Percentiles rank a stretch among this genome's conserved stretches.
Evolutionary conservation across 2,888 invertebrate genomes (phyloP).

Genomic region (Watsonalla binaria): DNA sequence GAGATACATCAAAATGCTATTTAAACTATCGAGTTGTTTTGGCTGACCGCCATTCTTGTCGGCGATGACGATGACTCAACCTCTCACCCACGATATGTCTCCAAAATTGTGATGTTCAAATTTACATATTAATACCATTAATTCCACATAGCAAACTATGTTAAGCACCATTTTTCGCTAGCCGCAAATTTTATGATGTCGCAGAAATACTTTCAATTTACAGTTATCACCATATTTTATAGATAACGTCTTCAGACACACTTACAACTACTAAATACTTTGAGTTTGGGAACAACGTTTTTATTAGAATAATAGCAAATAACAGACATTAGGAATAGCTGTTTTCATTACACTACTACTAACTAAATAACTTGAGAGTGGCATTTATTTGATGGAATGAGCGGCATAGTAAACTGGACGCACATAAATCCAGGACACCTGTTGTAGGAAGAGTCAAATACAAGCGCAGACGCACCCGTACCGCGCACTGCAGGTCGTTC

Average conservation of each 20-base stretch:
- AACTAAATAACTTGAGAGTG: neutral
- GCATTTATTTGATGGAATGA: conserved; percentile 7
- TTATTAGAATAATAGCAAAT: too few species aligned
- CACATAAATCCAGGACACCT: conserved; percentile 43
- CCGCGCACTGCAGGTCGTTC: conserved; percentile 49
- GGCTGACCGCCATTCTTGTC: conserved; percentile 41
- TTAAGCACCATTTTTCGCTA: conserved; percentile 19
- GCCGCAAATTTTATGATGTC: conserved; percentile 19
- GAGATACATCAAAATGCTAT: too few species aligned
- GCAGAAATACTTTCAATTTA: conserved; percentile 23
- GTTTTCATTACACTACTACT: too few species aligned
- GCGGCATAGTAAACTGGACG: conserved; percentile 10
- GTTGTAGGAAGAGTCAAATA: conserved; percentile 50
- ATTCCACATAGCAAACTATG: conserved; percentile 29
- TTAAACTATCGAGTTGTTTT: conserved; percentile 24
- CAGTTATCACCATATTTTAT: conserved; percentile 18
- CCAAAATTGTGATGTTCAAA: neutral
- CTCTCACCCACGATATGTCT: conserved; percentile 37
- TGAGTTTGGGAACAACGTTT: neutral
- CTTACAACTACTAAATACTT: conserved; percentile 1
- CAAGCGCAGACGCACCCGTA: conserved; percentile 45
- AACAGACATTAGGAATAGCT: too few species aligned
- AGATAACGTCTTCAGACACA: neutral
- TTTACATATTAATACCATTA: conserved; percentile 2
- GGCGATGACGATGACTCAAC: conserved; percentile 45